A percentile compares a stretch with the other conserved stretches of the same genome.
Evolutionary conservation across 2,797 vertebrate genomes (phyloP).

Genomic region (Intellagama lesueurii): DNA sequence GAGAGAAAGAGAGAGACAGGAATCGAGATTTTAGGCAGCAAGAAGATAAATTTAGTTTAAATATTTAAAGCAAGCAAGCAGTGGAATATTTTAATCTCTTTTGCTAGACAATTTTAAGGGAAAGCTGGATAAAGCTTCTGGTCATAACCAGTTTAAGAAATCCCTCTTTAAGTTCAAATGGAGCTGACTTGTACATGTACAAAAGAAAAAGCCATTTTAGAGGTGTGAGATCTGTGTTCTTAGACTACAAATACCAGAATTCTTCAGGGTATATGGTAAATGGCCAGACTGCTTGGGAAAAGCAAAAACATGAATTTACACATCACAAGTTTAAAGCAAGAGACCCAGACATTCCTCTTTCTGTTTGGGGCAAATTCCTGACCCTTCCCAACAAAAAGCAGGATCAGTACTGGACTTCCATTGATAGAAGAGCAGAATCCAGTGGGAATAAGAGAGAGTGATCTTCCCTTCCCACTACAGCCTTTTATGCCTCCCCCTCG

Average conservation of each 20-base stretch:
- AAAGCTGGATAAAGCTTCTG: background rate
- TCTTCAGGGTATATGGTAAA: too few species aligned
- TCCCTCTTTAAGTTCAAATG: background rate
- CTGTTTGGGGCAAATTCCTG: background rate
- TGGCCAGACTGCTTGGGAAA: too few species aligned
- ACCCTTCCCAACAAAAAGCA: background rate
- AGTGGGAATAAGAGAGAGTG: too few species aligned
- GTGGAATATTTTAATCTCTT: background rate
- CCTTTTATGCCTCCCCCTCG: too few species aligned
- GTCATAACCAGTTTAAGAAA: background rate
- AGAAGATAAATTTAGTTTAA: background rate
- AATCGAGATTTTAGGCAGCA: background rate
- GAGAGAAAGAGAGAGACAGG: background rate
- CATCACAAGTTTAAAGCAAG: background rate
- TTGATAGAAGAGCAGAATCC: background rate
- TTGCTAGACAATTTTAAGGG: background rate
- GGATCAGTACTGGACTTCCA: too few species aligned
- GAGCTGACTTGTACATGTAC: too few species aligned
- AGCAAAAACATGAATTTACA: too few species aligned
- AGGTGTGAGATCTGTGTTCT: too few species aligned
- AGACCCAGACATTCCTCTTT: background rate
- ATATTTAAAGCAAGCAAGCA: background rate
- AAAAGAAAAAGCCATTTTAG: too few species aligned
- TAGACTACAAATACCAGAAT: too few species aligned
- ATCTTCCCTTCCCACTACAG: too few species aligned